A percentile compares a stretch with the other conserved stretches of the same genome.
Evolutionary conservation across 2,113 vertebrate species (phyloP).

Genomic region (Piaya cayana): DNA sequence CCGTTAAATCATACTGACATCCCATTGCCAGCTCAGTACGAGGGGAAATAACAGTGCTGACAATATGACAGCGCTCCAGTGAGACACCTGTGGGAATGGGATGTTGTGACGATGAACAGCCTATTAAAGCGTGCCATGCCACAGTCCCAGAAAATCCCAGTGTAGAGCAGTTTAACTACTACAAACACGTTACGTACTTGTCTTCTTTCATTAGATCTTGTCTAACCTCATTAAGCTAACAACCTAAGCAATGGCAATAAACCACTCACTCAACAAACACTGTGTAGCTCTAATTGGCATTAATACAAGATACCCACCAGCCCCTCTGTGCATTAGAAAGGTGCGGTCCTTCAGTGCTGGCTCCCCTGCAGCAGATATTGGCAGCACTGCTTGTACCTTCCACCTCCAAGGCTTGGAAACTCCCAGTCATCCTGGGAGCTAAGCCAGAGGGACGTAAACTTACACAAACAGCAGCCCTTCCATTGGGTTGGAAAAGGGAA

Average conservation of each 20-base stretch:
- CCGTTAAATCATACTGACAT: neutral
- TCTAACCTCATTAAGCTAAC: slow-evolving; percentile 42
- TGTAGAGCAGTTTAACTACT: neutral
- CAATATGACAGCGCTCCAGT: slow-evolving; percentile 14
- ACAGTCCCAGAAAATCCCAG: neutral
- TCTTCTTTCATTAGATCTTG: neutral
- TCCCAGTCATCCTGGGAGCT: neutral
- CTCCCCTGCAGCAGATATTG: neutral
- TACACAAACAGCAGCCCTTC: neutral
- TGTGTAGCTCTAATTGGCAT: slow-evolving; percentile 5
- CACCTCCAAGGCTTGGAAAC: neutral
- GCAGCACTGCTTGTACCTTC: neutral
- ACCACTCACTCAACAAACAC: slow-evolving; percentile 16
- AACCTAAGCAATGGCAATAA: slow-evolving; percentile 27
- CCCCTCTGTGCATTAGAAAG: neutral
- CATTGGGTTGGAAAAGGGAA: neutral
- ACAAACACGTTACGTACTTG: neutral
- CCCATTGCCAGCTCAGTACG: neutral
- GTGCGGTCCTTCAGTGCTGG: neutral
- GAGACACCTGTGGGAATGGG: neutral
- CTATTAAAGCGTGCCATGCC: neutral
- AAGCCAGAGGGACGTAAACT: neutral
- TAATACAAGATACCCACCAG: neutral
- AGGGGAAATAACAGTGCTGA: slow-evolving; percentile 7
- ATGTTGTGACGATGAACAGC: neutral